Base-by-base conservation (phyloP, 2,888 invertebrate genomes). In the Ophioninae sp. region DNA sequence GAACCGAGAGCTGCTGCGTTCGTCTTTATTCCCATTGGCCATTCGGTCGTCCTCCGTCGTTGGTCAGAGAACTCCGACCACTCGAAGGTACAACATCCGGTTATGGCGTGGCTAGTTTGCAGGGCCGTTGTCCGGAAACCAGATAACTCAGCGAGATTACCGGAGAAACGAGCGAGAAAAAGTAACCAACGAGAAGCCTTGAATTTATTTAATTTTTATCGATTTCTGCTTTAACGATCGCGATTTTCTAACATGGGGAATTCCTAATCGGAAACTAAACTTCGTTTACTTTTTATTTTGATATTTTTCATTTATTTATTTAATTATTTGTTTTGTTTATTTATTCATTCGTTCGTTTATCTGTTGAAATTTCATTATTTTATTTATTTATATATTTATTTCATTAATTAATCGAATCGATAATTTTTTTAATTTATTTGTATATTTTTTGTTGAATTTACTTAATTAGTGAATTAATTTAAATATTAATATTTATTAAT, bases 71-170 rank as follows among this genome's bases (percentile, higher is more conserved):
- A 84, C 68, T 65, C 59, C 58, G 51, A 65, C 71, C 56, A 76
- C 72, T 41, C 39, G 58, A 23, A 67, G 78, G 81, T 74, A 72
- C 41, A 79, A 41, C 71, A 81, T 85, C 76, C 80, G 84, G 83
- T 81, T 74, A 81, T 82, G 85, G 82, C 72, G 83, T 84, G 86
- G 85, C 85, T 84, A 79, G 80, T 79, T 30, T 86, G 85, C 89
- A 88, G 88, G 88, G 89, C 90, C 88, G 89, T 88, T 87, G 90
- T 88, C 90, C 91, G 91, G 90, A 90, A 90, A 90, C 85, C 88
- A 89, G 88, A 90, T 87, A 85, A 69, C 64, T 59, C 63, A 64
- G 22, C 30, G 64, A 67, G 81, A 84, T 79, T 81, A 41, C 71
- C 37, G 63, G 41, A 39, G 76, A 41, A 41, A 56, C 22, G 13